phyloP scores from a whole-genome alignment of 2,888 invertebrate species.

The Diaphora mendica region DNA sequence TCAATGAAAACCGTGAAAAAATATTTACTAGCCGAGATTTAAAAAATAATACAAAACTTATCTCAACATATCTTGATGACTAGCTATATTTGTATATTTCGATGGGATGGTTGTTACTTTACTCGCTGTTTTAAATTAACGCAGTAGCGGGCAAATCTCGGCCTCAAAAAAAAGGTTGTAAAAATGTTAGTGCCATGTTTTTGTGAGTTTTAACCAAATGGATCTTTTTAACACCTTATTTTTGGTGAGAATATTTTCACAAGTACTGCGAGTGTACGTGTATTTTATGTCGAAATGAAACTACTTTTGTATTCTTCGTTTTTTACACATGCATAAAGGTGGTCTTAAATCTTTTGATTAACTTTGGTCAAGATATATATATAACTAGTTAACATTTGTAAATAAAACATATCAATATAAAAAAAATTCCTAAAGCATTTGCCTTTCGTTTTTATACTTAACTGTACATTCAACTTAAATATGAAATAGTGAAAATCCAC shows the following conservation, averaged over 20 bases:
- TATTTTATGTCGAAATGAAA: not conserved
- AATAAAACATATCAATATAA: not conserved
- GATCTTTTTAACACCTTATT: constrained; percentile 5
- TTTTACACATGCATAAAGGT: not conserved
- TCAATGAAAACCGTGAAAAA: not conserved
- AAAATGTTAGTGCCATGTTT: constrained; percentile 15
- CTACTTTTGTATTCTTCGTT: not conserved
- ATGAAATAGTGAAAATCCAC: not conserved
- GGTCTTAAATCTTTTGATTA: not conserved
- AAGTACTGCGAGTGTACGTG: not conserved
- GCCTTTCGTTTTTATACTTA: too few relatives aligned
- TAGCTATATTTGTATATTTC: not conserved
- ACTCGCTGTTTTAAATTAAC: constrained; percentile 15
- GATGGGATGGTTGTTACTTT: constrained; percentile 3
- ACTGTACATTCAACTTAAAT: too few relatives aligned
- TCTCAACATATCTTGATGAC: constrained; percentile 1
- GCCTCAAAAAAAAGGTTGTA: constrained; percentile 20
- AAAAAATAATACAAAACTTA: not conserved
- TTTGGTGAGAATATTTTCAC: not conserved
- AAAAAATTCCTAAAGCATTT: not conserved
- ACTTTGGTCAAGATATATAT: not conserved
- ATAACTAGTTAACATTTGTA: not conserved
- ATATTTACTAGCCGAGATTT: not conserved
- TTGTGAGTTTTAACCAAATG: constrained; percentile 19
- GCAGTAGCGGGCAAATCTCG: constrained; percentile 19